Base-by-base conservation (phyloP, 2,797 vertebrate genomes). In the Microctenopoma lineatum region DNA sequence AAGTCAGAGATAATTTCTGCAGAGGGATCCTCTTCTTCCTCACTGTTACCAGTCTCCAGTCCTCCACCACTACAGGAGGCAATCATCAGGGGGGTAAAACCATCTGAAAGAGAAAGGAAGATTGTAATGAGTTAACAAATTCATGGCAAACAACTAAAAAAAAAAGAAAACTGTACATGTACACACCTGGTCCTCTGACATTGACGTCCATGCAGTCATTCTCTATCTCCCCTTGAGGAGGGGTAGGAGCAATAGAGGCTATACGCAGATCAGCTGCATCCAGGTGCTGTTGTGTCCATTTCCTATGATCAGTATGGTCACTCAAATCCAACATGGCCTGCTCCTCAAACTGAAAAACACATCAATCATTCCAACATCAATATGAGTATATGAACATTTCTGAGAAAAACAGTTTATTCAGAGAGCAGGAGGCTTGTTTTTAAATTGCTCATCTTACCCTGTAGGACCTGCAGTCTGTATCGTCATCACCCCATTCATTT, bases 211-310 rank as follows among this genome's bases (percentile, higher is more conserved):
- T 96, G 60, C 97, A 98, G 92, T 98, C 98, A 0, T 95, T 93
- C 55, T 99, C 98, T 0, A 95, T 96, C 70, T 99, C 98, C 7
- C 98, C 98, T 84, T 99, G 98, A 0, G 98, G 98, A 0, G 98
- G 98, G 0, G 98, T 99, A 0, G 97, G 98, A 0, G 98, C 98
- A 77, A 97, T 96, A 71, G 96, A 96, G 0, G 96, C 94, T 25
- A 96, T 94, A 7, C 98, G 96, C 44, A 99, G 92, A 80, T 99
- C 98, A 0, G 98, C 98, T 0, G 98, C 98, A 0, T 99, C 98
- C 86, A 99, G 90, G 81, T 99, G 98, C 87, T 99, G 98, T 85
- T 98, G 98, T 0, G 98, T 99, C 98, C 98, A 99, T 92, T 98
- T 97, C 79, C 98, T 93, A 80, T 97, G 97, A 84, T 99, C 98